These are phyloP conservation scores for Microvelia longipes DNA, from an alignment of 1,140 invertebrate genomes.

Conservation along the genomic window DNA sequence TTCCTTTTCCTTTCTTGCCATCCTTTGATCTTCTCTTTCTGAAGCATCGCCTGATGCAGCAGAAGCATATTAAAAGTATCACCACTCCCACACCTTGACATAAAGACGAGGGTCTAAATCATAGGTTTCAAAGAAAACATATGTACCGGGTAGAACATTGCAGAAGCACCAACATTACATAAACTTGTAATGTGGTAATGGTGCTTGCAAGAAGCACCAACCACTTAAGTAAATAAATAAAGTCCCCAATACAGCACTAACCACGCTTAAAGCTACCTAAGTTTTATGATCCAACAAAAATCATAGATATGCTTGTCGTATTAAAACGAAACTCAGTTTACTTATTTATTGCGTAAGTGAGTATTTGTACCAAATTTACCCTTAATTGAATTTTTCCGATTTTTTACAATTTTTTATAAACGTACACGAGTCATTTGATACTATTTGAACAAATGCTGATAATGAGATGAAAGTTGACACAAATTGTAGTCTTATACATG, in stretches of 20 bases:
- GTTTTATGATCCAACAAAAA: too few relatives aligned
- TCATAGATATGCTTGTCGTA: too few relatives aligned
- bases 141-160: neutral
- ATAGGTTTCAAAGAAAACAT: neutral
- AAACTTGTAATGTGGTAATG: neutral
- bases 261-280: too few relatives aligned
- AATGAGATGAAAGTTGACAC: too few relatives aligned
- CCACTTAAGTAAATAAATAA: neutral
- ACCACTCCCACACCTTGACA: conserved; percentile 52
- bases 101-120: neutral
- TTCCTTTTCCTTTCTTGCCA: conserved; percentile 88
- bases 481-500: too few relatives aligned
- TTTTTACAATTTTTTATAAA: too few relatives aligned
- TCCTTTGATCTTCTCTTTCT: conserved; percentile 87
- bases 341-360: too few relatives aligned
- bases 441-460: too few relatives aligned
- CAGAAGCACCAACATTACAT: neutral
- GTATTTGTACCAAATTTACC: too few relatives aligned
- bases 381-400: too few relatives aligned
- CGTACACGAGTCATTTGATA: too few relatives aligned
- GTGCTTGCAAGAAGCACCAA: neutral
- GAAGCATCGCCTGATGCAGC: conserved; percentile 88
- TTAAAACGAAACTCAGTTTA: too few relatives aligned
- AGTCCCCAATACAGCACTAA: neutral
- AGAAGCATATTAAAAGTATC: conserved; percentile 76